phyloP scores from a whole-genome alignment of 2,113 vertebrate species.

The Pelobates fuscus region DNA sequence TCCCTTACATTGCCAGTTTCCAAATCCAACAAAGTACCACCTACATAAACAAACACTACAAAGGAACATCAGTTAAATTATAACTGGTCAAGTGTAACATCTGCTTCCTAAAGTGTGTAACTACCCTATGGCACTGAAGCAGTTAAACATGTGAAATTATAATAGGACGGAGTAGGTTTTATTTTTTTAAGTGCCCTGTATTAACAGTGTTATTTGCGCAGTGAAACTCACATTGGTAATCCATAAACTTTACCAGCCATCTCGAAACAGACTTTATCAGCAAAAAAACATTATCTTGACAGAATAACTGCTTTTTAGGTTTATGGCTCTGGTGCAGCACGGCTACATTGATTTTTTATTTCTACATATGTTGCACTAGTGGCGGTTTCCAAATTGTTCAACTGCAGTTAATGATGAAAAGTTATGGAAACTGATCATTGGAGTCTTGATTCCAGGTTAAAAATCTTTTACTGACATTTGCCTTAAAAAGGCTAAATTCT shows the following conservation, averaged over 20 bases:
- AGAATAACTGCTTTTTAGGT: constrained; percentile 40
- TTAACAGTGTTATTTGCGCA: constrained; percentile 26
- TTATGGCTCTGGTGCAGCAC: constrained; percentile 25
- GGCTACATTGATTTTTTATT: constrained; percentile 45
- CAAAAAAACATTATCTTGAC: constrained; percentile 45
- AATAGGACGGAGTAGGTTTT: constrained; percentile 10
- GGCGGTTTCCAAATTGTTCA: constrained; percentile 39
- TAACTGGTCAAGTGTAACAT: background rate
- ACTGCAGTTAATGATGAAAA: constrained; percentile 41
- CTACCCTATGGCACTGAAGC: constrained; percentile 4
- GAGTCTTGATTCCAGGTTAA: constrained; percentile 21
- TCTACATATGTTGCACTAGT: constrained; percentile 47
- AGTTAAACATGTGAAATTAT: constrained; percentile 9
- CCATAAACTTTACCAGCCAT: constrained; percentile 45
- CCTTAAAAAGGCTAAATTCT: constrained; percentile 25
- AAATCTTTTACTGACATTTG: constrained; percentile 35
- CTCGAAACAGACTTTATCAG: constrained; percentile 42
- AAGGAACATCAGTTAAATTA: too few species aligned
- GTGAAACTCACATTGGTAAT: constrained; percentile 38
- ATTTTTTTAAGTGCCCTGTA: constrained; percentile 24
- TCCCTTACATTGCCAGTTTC: too few species aligned
- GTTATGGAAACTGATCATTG: constrained; percentile 37
- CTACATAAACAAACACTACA: too few species aligned
- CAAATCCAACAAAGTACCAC: too few species aligned
- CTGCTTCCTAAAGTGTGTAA: background rate